A percentile compares a stretch with the other conserved stretches of the same genome.
Conservation (phyloP, 92 coral and sea anemone genomes). For the Muricea muricata region DNA sequence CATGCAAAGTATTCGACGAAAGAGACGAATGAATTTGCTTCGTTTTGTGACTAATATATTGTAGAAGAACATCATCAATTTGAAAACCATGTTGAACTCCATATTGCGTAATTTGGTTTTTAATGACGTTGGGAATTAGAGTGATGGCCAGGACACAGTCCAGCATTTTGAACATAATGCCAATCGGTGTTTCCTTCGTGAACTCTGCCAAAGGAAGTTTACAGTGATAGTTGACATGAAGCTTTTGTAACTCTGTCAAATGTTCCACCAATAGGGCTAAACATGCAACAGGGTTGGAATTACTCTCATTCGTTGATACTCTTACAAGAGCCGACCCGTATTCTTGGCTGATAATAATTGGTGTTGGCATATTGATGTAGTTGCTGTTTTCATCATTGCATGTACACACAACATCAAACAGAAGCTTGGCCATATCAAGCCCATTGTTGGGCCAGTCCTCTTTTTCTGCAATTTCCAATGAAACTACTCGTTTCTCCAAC, state of each 20-base stretch:
- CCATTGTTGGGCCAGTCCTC: slow-evolving; percentile 93
- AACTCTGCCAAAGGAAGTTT: too few relatives aligned
- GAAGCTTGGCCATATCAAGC: slow-evolving; percentile 75
- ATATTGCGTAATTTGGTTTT: too few relatives aligned
- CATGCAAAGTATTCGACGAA: slow-evolving; percentile 81
- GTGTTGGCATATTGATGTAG: slow-evolving; percentile 56
- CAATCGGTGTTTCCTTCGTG: too few relatives aligned
- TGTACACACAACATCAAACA: too few relatives aligned
- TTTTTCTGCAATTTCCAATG: slow-evolving; percentile 92
- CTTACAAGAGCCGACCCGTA: neutral
- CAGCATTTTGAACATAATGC: too few relatives aligned
- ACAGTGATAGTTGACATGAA: too few relatives aligned
- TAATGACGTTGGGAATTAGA: too few relatives aligned
- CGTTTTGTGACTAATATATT: slow-evolving; percentile 56
- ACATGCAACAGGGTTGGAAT: slow-evolving; percentile 71
- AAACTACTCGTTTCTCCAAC: slow-evolving; percentile 85
- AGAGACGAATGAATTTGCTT: slow-evolving; percentile 1
- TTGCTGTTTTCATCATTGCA: neutral
- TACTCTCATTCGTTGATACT: slow-evolving; percentile 15
- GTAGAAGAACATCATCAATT: too few relatives aligned
- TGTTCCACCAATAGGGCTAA: too few relatives aligned
- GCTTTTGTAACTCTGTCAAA: too few relatives aligned
- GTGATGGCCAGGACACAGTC: too few relatives aligned
- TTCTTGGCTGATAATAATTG: slow-evolving; percentile 73
- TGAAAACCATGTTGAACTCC: too few relatives aligned